phyloP scores from a whole-genome alignment of 2,113 vertebrate genomes.

The Penelope pileata region DNA sequence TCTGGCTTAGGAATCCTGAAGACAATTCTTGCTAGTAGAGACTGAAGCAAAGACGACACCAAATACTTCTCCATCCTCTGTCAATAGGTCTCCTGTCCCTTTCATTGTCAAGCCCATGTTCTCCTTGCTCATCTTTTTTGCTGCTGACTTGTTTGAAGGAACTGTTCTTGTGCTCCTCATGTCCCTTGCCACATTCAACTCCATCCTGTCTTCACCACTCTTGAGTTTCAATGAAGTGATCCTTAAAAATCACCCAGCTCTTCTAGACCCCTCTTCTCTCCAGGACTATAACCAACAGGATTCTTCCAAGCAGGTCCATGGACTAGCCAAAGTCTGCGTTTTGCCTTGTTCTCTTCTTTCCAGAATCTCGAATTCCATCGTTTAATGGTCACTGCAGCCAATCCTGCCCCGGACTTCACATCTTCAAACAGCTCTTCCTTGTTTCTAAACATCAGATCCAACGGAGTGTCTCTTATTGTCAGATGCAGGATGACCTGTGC shows the following conservation, averaged over 20 bases:
- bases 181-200: not conserved
- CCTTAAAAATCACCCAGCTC: not conserved
- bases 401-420: not conserved
- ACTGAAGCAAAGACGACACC: too few relatives aligned
- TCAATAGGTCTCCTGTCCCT: not conserved
- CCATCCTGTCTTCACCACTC: not conserved
- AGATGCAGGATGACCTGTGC: not conserved
- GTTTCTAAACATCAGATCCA: not conserved
- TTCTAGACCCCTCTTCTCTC: not conserved
- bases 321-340: not conserved
- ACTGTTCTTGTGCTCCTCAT: not conserved
- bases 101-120: not conserved
- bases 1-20: not conserved
- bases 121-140: not conserved
- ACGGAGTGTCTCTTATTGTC: not conserved
- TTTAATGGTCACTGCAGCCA: not conserved
- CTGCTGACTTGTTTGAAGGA: not conserved
- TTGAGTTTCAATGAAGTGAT: not conserved
- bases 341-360: not conserved
- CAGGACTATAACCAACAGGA: not conserved
- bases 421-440: not conserved
- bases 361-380: not conserved
- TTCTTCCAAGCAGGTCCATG: not conserved
- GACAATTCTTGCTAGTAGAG: not conserved
- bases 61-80: rapidly evolving